phyloP scores from a whole-genome alignment of 2,113 vertebrate genomes.

The Hyla sarda region DNA sequence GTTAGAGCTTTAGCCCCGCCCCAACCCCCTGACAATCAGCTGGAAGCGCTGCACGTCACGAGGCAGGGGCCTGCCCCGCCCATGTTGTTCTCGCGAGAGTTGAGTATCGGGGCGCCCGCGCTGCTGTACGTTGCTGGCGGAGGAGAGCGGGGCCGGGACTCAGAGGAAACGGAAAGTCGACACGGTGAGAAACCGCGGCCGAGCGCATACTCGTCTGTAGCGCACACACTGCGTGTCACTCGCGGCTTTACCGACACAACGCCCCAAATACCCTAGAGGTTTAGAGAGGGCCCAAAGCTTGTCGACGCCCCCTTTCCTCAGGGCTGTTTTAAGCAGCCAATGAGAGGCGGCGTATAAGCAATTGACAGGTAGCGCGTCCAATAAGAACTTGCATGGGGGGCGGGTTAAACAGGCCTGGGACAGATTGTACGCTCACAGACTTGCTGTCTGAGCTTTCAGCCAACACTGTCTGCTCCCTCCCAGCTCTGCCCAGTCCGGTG shows the following conservation, averaged over 20 bases:
- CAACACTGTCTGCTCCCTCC: constrained; percentile 7
- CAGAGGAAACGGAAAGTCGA: background rate
- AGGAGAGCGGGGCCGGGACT: constrained; percentile 20
- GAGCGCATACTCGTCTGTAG: background rate
- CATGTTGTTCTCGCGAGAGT: constrained; percentile 54
- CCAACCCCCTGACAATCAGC: constrained; percentile 53
- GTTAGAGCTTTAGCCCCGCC: background rate
- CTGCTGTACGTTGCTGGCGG: constrained; percentile 53
- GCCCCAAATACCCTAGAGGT: constrained; percentile 45
- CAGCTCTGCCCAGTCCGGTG: background rate
- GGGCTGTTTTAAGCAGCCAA: background rate
- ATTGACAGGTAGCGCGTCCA: constrained; percentile 1
- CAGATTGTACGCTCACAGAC: constrained; percentile 29
- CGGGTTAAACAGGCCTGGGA: constrained; percentile 36
- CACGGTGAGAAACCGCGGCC: background rate
- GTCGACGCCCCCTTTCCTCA: constrained; percentile 16
- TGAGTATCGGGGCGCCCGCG: constrained; percentile 47
- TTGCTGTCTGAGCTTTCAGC: constrained; percentile 5
- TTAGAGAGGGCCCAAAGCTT: constrained; percentile 23
- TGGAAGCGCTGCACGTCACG: constrained; percentile 48
- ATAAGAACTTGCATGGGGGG: background rate
- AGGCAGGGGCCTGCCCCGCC: constrained; percentile 35
- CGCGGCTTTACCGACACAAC: background rate
- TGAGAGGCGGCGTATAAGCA: background rate
- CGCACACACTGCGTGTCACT: background rate